Base-by-base conservation (phyloP, 2,888 invertebrate genomes). In the Proisotoma minuta region DNA sequence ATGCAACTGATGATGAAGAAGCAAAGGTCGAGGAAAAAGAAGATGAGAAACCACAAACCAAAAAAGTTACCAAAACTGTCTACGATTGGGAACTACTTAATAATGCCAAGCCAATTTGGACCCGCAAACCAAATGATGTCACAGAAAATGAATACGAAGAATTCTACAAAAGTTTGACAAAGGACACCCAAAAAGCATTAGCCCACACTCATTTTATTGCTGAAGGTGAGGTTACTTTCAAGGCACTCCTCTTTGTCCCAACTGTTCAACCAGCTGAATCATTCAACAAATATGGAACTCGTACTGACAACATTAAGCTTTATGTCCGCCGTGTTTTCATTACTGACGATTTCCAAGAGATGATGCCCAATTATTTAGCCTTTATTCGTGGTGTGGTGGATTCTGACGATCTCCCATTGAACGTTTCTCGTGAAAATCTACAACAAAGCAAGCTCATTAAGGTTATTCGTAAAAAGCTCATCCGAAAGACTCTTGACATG, bases 191-290 rank as follows among this genome's bases (percentile, higher is more conserved):
- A 62, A 86, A 88, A 57, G 94, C 95, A 10, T 79, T 98, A 52
- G 84, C 89, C 2, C 88, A 88, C 77, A 89, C 89, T 3, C 99
- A 99, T 81, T 99, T 99, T 79, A 86, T 94, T 66, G 99, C 99
- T 24, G 99, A 99, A 81, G 99, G 99, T 68, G 99, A 99, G 82
- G 97, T 99, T 5, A 94, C 96, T 5, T 99, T 99, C 83, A 97
- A 96, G 78, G 91, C 97, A 62, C 84, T 99, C 70, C 82, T 99
- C 66, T 99, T 89, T 81, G 87, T 99, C 68, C 98, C 98, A 49
- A 87, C 87, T 78, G 84, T 85, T 34, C 91, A 95, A 76, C 96
- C 97, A 1, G 83, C 87, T 10, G 98, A 99, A 78, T 88, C 88
- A 75, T 98, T 99, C 84, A 94, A 94, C 80, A 87, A 87, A 77